Conservation (phyloP, 2,113 vertebrate species). For the Sturnira hondurensis region DNA sequence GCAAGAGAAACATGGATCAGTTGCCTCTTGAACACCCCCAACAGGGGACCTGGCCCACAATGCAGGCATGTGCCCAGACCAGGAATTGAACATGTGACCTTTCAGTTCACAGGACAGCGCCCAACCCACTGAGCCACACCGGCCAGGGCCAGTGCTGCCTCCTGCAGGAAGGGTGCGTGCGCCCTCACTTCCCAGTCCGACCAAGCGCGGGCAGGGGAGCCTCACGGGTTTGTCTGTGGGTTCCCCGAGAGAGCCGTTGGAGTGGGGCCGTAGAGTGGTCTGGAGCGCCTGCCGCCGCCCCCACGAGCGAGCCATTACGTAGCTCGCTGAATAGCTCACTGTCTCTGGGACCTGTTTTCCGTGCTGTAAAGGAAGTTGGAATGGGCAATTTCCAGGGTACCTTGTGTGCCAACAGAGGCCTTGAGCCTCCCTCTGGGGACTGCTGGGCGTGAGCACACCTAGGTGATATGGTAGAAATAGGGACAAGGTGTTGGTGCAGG, state of each 20-base stretch:
- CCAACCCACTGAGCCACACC: background rate
- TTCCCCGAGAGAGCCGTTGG: background rate
- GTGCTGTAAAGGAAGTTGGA: background rate
- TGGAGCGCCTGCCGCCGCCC: too few species aligned
- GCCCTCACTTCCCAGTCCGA: background rate
- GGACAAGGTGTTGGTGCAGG: background rate
- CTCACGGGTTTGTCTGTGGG: background rate
- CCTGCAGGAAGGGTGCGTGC: background rate
- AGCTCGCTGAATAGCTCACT: background rate
- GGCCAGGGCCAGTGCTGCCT: accelerated
- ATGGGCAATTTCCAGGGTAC: background rate
- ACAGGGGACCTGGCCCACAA: background rate
- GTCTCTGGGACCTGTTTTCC: background rate
- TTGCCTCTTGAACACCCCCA: background rate
- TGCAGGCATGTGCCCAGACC: background rate
- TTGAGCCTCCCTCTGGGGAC: background rate
- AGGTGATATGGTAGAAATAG: background rate
- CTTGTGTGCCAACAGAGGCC: background rate
- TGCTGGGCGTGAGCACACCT: background rate
- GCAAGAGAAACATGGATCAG: background rate
- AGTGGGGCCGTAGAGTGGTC: background rate
- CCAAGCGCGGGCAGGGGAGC: background rate
- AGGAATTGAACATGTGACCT: background rate
- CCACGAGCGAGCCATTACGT: accelerated
- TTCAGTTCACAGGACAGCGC: background rate